Percentiles rank a stretch among this genome's conserved stretches.
phyloP scores from a whole-genome alignment of 30 jellyfish, hydroid and myxozoan genomes.

The Clytia hemisphaerica region DNA sequence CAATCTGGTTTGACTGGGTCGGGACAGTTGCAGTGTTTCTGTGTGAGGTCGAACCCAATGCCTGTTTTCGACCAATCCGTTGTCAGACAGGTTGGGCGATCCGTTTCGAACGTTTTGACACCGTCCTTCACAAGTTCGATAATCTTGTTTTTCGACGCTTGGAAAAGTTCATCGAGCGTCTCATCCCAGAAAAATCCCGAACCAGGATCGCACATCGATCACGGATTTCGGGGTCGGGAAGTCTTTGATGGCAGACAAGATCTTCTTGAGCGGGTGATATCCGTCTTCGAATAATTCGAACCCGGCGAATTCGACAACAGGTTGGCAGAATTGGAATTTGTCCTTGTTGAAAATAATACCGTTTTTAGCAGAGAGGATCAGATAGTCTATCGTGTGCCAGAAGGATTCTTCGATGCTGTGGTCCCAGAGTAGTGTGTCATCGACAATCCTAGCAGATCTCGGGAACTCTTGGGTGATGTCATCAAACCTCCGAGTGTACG shows the following conservation, averaged over 20 bases:
- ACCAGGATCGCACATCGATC: constrained; percentile 34
- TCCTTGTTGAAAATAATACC: constrained; percentile 9
- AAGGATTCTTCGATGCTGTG: background rate
- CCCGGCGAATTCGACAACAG: constrained; percentile 23
- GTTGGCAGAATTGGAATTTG: constrained; percentile 9
- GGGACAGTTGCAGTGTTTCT: constrained; percentile 26
- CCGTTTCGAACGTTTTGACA: constrained; percentile 2
- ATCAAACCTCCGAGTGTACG: constrained; percentile 17
- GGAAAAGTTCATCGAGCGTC: background rate
- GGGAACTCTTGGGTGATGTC: constrained; percentile 15
- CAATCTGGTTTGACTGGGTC: background rate
- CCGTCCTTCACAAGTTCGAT: constrained; percentile 2
- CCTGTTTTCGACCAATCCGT: constrained; percentile 38
- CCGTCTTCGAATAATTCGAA: constrained; percentile 5
- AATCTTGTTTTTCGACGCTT: constrained; percentile 19
- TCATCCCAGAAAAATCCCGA: constrained; percentile 32
- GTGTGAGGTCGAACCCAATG: constrained; percentile 18
- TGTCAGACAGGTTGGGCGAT: constrained; percentile 26
- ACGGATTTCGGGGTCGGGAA: constrained; percentile 32
- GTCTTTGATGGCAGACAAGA: constrained; percentile 5
- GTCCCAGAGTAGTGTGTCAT: constrained; percentile 25
- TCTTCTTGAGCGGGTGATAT: background rate
- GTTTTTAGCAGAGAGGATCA: background rate
- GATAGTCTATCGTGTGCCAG: constrained; percentile 18
- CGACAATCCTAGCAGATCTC: background rate